These are phyloP conservation scores for Cariama cristata DNA, from an alignment of 2,113 vertebrate species.

Conservation along the genomic window DNA sequence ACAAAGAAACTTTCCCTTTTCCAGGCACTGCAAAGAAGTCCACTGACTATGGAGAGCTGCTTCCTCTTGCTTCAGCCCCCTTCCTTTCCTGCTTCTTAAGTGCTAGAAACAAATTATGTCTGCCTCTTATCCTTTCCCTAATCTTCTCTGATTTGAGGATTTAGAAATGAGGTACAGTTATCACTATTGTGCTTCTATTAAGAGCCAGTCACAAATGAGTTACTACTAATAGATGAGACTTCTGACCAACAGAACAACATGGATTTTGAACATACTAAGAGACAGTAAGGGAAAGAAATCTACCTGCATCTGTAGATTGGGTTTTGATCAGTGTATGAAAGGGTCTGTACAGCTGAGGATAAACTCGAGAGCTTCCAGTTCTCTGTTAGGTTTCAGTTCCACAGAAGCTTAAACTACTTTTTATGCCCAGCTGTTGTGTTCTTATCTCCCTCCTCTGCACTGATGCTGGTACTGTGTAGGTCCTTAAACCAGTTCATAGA, in stretches of 20 bases:
- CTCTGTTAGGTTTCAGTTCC: neutral
- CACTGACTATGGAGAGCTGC: neutral
- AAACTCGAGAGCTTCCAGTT: neutral
- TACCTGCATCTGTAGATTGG: neutral
- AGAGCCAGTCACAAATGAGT: neutral
- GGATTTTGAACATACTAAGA: neutral
- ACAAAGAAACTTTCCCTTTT: neutral
- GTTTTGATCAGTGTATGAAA: neutral
- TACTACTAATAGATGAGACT: neutral
- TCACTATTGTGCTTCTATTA: neutral
- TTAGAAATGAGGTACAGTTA: neutral
- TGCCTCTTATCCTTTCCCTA: neutral
- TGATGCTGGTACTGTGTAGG: neutral
- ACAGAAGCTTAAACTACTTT: neutral
- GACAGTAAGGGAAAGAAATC: neutral
- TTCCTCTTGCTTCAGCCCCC: neutral
- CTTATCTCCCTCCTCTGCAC: neutral
- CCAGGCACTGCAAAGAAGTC: neutral
- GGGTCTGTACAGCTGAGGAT: neutral
- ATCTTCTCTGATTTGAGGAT: neutral
- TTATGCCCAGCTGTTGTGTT: conserved; percentile 8
- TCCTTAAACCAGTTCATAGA: neutral
- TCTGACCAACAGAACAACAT: neutral
- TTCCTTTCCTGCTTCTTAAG: neutral
- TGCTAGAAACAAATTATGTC: neutral